These are phyloP conservation scores for Coregonus suidteri DNA, from an alignment of 2,797 vertebrate species.

Conservation along the genomic window DNA sequence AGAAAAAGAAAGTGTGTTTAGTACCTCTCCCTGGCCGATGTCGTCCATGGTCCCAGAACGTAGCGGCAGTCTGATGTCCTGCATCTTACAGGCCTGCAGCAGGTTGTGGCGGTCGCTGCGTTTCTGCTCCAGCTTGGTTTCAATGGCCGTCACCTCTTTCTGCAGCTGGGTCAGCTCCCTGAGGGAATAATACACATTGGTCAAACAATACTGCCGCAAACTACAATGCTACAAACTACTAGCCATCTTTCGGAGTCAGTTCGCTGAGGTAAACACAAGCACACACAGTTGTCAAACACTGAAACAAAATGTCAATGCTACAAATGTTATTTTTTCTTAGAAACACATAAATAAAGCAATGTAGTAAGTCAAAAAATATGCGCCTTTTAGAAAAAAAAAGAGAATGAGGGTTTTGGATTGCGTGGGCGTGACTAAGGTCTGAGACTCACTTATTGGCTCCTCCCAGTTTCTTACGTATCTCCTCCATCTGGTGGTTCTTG, in stretches of 20 bases:
- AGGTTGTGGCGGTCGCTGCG: conserved; percentile 94
- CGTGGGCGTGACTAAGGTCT: neutral
- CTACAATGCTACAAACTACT: neutral
- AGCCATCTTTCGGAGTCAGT: neutral
- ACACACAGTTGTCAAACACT: neutral
- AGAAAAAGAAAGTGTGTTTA: conserved; percentile 33
- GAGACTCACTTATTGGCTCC: conserved; percentile 90
- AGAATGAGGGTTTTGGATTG: neutral
- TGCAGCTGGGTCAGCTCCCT: conserved; percentile 96
- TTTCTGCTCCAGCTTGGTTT: conserved; percentile 96
- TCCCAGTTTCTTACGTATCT: conserved; percentile 93
- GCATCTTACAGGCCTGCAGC: conserved; percentile 96
- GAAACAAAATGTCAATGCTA: neutral
- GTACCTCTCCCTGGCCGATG: conserved; percentile 92
- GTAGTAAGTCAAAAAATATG: too few species aligned
- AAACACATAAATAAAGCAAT: too few species aligned
- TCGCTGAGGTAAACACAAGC: neutral
- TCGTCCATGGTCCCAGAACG: conserved; percentile 94
- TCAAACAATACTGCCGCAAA: neutral
- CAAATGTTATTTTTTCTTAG: neutral
- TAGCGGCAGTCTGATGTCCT: conserved; percentile 90
- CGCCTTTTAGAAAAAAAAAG: neutral
- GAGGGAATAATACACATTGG: conserved; percentile 23
- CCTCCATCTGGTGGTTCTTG: conserved; percentile 96
- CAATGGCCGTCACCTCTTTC: conserved; percentile 94